phyloP scores from a whole-genome alignment of 2,113 vertebrate species.

The Poeciliopsis retropinna region DNA sequence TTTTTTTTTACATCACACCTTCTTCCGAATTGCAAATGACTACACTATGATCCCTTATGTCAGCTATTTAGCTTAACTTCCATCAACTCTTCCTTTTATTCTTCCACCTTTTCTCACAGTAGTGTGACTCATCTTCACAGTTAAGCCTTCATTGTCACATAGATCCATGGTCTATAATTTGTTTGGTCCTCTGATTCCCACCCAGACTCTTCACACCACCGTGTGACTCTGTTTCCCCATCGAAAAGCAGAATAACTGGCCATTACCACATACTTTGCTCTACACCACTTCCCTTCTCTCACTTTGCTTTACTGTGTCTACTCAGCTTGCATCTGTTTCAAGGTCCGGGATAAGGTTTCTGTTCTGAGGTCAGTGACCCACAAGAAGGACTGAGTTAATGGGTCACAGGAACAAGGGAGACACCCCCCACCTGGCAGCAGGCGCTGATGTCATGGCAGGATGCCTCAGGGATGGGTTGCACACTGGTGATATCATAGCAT shows the following conservation, averaged over 20 bases:
- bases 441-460: conserved; percentile 61
- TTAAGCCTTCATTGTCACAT: conserved; percentile 67
- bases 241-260: conserved; percentile 46
- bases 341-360: conserved; percentile 38
- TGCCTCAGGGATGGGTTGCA: conserved; percentile 38
- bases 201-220: conserved; percentile 68
- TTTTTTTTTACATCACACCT: conserved; percentile 29
- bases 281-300: conserved; percentile 18
- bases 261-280: neutral
- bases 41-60: conserved; percentile 32
- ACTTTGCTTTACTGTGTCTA: conserved; percentile 30
- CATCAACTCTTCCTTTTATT: conserved; percentile 52
- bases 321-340: conserved; percentile 8
- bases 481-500: conserved; percentile 64
- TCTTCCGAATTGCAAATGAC: conserved; percentile 29
- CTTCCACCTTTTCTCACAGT: conserved; percentile 45
- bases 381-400: conserved; percentile 35
- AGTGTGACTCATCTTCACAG: conserved; percentile 35
- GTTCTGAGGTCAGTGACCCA: conserved; percentile 29
- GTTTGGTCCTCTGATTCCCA: conserved; percentile 30
- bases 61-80: conserved; percentile 28
- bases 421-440: conserved; percentile 44
- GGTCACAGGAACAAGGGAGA: conserved; percentile 35
- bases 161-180: conserved; percentile 49
- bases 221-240: conserved; percentile 37